Evolutionary conservation across 2,888 invertebrate species (phyloP).

Genomic region (Tiphia femorata): DNA sequence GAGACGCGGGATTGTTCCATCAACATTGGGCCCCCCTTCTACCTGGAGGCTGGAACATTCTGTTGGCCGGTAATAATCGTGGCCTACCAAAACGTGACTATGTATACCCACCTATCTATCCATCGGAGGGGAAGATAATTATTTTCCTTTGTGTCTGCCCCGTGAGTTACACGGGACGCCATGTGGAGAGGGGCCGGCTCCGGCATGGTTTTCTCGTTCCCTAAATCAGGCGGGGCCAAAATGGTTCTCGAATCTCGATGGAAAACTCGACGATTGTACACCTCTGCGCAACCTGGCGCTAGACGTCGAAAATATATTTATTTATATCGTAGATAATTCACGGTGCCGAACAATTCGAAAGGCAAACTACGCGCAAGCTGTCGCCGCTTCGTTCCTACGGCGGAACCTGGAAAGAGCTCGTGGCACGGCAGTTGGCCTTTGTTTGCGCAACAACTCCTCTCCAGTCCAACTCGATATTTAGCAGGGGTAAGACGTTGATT

Average conservation of each 20-base stretch:
- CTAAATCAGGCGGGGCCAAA: constrained; percentile 51
- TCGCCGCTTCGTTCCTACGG: no score
- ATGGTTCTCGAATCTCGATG: constrained; percentile 29
- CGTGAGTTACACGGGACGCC: constrained; percentile 52
- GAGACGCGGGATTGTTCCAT: no score
- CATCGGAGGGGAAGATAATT: constrained; percentile 59
- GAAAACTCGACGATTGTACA: not conserved
- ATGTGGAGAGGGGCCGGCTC: constrained; percentile 52
- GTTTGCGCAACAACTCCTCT: constrained; percentile 1
- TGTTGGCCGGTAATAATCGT: constrained; percentile 47
- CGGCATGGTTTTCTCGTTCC: constrained; percentile 42
- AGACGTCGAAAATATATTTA: not conserved
- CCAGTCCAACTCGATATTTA: no score
- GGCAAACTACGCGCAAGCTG: no score
- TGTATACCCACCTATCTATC: constrained; percentile 40
- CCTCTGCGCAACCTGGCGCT: not conserved
- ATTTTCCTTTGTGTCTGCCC: constrained; percentile 59
- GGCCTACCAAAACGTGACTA: constrained; percentile 43
- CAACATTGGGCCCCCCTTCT: no score
- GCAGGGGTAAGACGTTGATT: no score
- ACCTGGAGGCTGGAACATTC: constrained; percentile 25
- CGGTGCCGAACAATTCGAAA: no score
- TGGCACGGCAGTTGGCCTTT: not conserved
- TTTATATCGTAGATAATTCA: no score
- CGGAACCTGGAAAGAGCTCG: no score